These are phyloP conservation scores for Chloropsis cyanopogon DNA, from an alignment of 2,113 vertebrate species.

Conservation along the genomic window DNA sequence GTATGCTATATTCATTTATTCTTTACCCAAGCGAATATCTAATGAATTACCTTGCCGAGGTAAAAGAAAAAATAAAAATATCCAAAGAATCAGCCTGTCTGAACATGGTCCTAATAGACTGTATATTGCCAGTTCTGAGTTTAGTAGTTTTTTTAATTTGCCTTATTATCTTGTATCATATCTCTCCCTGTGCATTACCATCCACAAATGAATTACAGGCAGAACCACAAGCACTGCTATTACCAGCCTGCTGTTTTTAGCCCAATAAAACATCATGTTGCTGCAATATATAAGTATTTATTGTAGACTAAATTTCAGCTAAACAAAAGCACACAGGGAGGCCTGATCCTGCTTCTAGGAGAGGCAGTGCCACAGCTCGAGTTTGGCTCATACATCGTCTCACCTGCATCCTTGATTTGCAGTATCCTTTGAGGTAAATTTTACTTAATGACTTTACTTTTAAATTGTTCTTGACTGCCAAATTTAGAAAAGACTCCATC, in stretches of 20 bases:
- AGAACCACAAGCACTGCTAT: constrained; percentile 67
- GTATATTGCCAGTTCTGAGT: constrained; percentile 41
- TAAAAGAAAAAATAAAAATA: constrained; percentile 38
- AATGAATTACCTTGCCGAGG: constrained; percentile 66
- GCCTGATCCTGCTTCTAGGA: background rate
- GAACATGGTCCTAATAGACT: constrained; percentile 27
- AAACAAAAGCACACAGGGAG: constrained; percentile 43
- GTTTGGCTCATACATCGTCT: background rate
- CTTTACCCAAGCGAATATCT: constrained; percentile 51
- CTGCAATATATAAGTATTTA: constrained; percentile 68
- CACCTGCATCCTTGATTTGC: constrained; percentile 32
- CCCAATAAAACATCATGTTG: constrained; percentile 70
- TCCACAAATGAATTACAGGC: constrained; percentile 67
- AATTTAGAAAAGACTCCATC: background rate
- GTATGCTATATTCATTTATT: constrained; percentile 71
- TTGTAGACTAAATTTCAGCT: constrained; percentile 64
- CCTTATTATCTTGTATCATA: constrained; percentile 62
- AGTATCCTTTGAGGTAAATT: constrained; percentile 17
- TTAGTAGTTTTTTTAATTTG: constrained; percentile 66
- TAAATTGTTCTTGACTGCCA: background rate
- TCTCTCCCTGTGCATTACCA: constrained; percentile 59
- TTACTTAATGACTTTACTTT: constrained; percentile 19
- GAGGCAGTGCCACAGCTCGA: background rate
- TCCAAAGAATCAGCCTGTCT: constrained; percentile 30
- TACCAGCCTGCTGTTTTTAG: constrained; percentile 68